Evolutionary conservation across 1,140 invertebrate genomes (phyloP).

Genomic region (Drosophila santomea): DNA sequence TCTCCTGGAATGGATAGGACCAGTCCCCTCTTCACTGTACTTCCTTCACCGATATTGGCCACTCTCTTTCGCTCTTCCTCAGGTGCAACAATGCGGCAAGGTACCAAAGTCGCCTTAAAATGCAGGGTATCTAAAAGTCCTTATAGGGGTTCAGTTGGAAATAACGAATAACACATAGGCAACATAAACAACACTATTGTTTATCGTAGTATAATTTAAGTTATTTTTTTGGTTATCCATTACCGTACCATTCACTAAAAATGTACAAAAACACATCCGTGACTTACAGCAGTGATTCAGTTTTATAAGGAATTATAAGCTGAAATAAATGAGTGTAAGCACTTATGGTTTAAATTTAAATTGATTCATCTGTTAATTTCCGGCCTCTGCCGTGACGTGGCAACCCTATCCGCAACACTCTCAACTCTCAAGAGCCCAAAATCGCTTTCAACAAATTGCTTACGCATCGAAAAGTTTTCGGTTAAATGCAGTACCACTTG

Average conservation of each 20-base stretch:
- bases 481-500: constrained; percentile 20
- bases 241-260: too few relatives aligned
- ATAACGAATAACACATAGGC: too few relatives aligned
- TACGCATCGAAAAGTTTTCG: constrained; percentile 54
- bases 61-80: neutral
- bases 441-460: constrained; percentile 53
- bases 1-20: neutral
- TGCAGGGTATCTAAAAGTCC: neutral
- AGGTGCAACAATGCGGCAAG: constrained; percentile 1
- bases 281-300: constrained; percentile 6
- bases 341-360: neutral
- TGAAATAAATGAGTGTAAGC: constrained; percentile 2
- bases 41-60: neutral
- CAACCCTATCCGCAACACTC: constrained; percentile 42
- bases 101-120: neutral
- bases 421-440: constrained; percentile 17
- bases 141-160: neutral
- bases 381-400: constrained; percentile 15
- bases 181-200: neutral
- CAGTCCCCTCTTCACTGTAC: neutral
- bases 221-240: neutral
- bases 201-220: too few relatives aligned
- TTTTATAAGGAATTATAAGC: neutral
- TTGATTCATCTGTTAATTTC: constrained; percentile 22
- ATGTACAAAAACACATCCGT: too few relatives aligned